phyloP scores from a whole-genome alignment of 2,113 vertebrate genomes.

The Chaetodon auriga region DNA sequence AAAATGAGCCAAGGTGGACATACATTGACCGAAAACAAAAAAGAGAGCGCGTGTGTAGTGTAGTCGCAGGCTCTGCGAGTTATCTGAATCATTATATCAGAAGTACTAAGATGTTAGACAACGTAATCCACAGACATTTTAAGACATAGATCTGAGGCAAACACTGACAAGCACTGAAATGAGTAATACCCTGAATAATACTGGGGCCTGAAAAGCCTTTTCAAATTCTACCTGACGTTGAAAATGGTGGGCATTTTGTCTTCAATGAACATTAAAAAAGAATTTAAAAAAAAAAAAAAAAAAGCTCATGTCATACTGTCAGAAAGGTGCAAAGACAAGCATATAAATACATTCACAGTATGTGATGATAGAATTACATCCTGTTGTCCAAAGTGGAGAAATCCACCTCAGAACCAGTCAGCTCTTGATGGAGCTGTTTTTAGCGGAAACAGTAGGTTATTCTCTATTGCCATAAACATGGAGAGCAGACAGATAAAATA shows the following conservation, averaged over 20 bases:
- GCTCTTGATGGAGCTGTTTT: neutral
- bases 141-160: conserved; percentile 26
- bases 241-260: conserved; percentile 5
- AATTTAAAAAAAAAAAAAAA: neutral
- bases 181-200: conserved; percentile 14
- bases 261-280: conserved; percentile 19
- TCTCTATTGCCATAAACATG: neutral
- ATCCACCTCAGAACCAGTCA: neutral
- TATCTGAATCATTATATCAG: conserved; percentile 3
- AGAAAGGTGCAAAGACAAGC: conserved; percentile 15
- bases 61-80: neutral
- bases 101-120: conserved; percentile 14
- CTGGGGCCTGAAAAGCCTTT: conserved; percentile 17
- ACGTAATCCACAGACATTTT: conserved; percentile 11
- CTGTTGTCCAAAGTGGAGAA: neutral
- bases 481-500: neutral
- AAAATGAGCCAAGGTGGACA: conserved; percentile 15
- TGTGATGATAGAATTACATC: neutral
- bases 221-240: conserved; percentile 13
- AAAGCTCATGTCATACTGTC: neutral
- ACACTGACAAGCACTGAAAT: conserved; percentile 7
- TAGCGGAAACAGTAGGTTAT: neutral
- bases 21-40: neutral
- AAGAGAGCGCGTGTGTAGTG: neutral
- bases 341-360: neutral